A percentile compares a stretch with the other conserved stretches of the same genome.
Conservation (phyloP, 1,140 invertebrate species). For the Drosophila kikkawai region DNA sequence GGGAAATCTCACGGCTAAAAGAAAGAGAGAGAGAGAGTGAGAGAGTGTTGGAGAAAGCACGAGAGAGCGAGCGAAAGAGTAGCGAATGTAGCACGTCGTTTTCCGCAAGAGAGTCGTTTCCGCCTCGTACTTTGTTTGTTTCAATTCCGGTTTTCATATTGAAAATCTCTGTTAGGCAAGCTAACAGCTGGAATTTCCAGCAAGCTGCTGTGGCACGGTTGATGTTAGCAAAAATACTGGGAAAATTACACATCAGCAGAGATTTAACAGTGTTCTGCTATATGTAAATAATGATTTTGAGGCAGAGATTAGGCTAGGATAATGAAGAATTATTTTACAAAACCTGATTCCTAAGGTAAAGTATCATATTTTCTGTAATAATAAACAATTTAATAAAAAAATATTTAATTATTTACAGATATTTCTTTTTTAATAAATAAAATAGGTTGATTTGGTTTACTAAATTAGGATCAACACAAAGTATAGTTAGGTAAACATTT, state of each 20-base stretch:
- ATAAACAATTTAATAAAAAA: neutral
- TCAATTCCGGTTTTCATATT: slow-evolving; percentile 43
- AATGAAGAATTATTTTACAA: neutral
- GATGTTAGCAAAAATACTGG: slow-evolving; percentile 44
- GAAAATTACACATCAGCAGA: slow-evolving; percentile 26
- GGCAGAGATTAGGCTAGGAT: neutral
- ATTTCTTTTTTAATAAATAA: too few species aligned
- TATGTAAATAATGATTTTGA: neutral
- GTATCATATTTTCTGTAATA: neutral
- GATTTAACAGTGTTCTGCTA: neutral
- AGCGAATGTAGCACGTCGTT: neutral
- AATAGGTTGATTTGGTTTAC: too few species aligned
- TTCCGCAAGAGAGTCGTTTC: slow-evolving; percentile 5
- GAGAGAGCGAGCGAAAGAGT: neutral
- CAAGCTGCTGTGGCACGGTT: too few species aligned
- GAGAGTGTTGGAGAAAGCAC: neutral
- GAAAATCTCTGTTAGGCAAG: neutral
- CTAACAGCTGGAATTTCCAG: neutral
- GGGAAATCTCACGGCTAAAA: slow-evolving; percentile 10
- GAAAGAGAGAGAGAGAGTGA: slow-evolving; percentile 1
- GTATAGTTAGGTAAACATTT: too few species aligned
- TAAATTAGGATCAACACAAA: too few species aligned
- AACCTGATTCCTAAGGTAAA: too few species aligned
- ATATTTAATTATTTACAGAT: neutral
- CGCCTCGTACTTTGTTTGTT: slow-evolving; percentile 43